Evolutionary conservation across 2,113 vertebrate species (phyloP).

Genomic region (Gorsachius goisagi): DNA sequence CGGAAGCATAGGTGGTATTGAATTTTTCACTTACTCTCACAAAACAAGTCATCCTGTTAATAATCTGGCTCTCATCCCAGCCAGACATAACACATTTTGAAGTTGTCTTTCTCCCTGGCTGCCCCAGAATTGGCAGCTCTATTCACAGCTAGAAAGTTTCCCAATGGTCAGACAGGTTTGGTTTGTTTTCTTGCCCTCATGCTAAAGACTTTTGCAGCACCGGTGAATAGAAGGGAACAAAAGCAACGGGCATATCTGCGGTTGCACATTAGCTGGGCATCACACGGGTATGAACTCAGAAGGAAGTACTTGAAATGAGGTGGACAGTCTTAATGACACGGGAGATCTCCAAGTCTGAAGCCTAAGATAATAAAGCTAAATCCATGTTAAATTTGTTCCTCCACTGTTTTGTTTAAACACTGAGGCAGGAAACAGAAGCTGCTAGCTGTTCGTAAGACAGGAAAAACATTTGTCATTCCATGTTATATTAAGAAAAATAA

Average conservation of each 20-base stretch:
- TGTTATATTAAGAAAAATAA: neutral
- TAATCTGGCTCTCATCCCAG: conserved; percentile 40
- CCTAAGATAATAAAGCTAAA: neutral
- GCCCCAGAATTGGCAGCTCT: neutral
- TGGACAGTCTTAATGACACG: neutral
- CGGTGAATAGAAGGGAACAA: neutral
- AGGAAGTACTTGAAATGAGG: neutral
- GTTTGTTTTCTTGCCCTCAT: neutral
- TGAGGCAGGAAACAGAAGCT: neutral
- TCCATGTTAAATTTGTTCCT: neutral
- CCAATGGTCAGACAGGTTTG: neutral
- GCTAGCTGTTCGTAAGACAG: neutral
- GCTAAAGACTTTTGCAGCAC: neutral
- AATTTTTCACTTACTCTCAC: conserved; percentile 10
- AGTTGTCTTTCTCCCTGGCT: neutral
- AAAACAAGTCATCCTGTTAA: conserved; percentile 39
- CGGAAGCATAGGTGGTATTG: neutral
- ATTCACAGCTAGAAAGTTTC: neutral
- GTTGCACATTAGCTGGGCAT: neutral
- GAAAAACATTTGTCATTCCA: neutral
- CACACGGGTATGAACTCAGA: neutral
- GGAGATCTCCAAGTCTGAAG: neutral
- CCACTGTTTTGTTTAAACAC: neutral
- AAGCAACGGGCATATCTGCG: neutral
- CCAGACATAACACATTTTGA: conserved; percentile 20